Conservation (phyloP, 2,797 vertebrate genomes). For the Myioborus melanocephalus region DNA sequence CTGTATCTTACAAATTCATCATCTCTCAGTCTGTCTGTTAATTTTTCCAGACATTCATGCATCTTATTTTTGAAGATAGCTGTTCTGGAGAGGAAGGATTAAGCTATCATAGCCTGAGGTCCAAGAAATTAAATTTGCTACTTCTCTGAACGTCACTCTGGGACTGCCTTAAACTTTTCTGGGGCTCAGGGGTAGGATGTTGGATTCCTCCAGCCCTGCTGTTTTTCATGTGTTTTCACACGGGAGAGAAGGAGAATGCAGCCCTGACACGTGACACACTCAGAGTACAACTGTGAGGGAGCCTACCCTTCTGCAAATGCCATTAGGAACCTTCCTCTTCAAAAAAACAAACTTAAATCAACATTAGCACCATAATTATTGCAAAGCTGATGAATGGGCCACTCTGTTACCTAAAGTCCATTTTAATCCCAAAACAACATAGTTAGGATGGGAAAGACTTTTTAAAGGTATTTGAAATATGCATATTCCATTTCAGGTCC, state of each 20-base stretch:
- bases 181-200: not conserved
- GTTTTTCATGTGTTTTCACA: not conserved
- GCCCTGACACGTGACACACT: not conserved
- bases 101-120: not conserved
- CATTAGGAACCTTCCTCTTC: not conserved
- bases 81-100: constrained; percentile 2
- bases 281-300: not conserved
- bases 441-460: constrained; percentile 62
- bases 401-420: constrained; percentile 29
- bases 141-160: constrained; percentile 45
- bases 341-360: constrained; percentile 20
- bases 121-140: constrained; percentile 22
- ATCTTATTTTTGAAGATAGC: constrained; percentile 30
- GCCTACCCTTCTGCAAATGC: not conserved
- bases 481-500: constrained; percentile 57
- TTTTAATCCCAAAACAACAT: constrained; percentile 56
- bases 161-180: constrained; percentile 61
- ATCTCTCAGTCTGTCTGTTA: not conserved
- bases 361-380: constrained; percentile 18
- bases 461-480: constrained; percentile 71
- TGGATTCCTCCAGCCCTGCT: not conserved
- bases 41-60: not conserved
- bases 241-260: not conserved
- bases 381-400: constrained; percentile 31
- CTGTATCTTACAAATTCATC: constrained; percentile 4